Percentiles rank a stretch among this genome's conserved stretches.
phyloP scores from a whole-genome alignment of 2,888 invertebrate species.

The Gymnocheta viridis region DNA sequence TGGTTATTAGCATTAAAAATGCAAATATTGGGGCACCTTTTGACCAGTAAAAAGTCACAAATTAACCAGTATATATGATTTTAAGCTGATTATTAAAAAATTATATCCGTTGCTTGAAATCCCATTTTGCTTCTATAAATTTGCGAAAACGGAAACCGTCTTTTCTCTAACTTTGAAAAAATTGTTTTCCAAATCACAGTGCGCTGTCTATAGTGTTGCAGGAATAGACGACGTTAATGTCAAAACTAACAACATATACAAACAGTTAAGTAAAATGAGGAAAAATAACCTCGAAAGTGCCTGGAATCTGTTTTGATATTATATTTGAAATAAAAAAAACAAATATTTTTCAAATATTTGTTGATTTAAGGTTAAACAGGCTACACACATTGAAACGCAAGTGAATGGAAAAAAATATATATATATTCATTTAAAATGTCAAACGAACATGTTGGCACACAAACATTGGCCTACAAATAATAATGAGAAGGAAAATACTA shows the following conservation, averaged over 20 bases:
- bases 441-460: no score
- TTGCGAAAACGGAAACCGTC: no score
- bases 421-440: neutral
- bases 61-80: no score
- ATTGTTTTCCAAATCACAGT: neutral
- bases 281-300: neutral
- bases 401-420: neutral
- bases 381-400: neutral
- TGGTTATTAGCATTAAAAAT: no score
- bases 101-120: no score
- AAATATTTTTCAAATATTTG: neutral
- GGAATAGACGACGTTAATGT: neutral
- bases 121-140: no score
- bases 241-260: neutral
- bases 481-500: no score
- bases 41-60: no score
- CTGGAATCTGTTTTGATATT: neutral
- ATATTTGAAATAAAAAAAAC: neutral
- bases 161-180: no score
- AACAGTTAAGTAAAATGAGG: neutral
- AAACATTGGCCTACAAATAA: no score
- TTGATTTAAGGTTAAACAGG: neutral
- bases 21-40: no score
- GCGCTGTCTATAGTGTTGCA: neutral
- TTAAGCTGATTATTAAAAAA: no score